Percentiles rank a stretch among this genome's conserved stretches.
These are phyloP conservation scores for Carapus acus DNA, from an alignment of 2,797 vertebrate genomes.

Conservation along the genomic window DNA sequence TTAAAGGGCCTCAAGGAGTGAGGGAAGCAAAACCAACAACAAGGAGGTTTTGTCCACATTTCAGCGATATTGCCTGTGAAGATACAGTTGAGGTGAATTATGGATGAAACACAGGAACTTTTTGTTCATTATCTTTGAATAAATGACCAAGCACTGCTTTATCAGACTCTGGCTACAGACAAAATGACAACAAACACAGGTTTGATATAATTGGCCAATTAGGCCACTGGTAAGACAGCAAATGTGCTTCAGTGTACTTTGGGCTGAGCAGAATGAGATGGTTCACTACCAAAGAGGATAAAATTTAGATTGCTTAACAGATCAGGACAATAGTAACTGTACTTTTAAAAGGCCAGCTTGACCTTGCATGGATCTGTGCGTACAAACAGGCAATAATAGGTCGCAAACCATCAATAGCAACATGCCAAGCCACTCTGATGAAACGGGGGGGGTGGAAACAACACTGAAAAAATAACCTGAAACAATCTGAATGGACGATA, in stretches of 20 bases:
- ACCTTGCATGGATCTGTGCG: conserved; percentile 14
- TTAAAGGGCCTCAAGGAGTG: too few relatives aligned
- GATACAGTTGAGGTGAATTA: too few relatives aligned
- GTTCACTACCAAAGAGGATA: conserved; percentile 60
- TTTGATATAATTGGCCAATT: conserved; percentile 55
- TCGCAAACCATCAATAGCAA: conserved; percentile 34
- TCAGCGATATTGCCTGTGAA: too few relatives aligned
- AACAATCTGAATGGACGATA: too few relatives aligned
- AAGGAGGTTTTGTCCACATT: too few relatives aligned
- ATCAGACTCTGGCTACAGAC: conserved; percentile 24
- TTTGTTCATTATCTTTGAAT: neutral
- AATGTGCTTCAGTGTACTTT: conserved; percentile 61
- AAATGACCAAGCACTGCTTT: neutral
- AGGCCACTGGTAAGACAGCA: conserved; percentile 46
- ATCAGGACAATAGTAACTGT: conserved; percentile 62
- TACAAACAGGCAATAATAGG: conserved; percentile 34
- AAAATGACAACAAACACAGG: conserved; percentile 20
- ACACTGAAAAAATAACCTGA: too few relatives aligned
- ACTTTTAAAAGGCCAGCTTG: conserved; percentile 59
- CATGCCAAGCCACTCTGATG: conserved; percentile 28
- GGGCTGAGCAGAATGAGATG: conserved; percentile 49
- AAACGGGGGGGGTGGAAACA: conserved; percentile 14
- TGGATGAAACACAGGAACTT: too few relatives aligned
- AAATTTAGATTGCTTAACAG: conserved; percentile 66
- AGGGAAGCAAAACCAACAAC: too few relatives aligned